Evolutionary conservation across 2,113 vertebrate genomes (phyloP), one percentile per base, ranked within the genome.

Genomic region (Struthio camelus): DNA sequence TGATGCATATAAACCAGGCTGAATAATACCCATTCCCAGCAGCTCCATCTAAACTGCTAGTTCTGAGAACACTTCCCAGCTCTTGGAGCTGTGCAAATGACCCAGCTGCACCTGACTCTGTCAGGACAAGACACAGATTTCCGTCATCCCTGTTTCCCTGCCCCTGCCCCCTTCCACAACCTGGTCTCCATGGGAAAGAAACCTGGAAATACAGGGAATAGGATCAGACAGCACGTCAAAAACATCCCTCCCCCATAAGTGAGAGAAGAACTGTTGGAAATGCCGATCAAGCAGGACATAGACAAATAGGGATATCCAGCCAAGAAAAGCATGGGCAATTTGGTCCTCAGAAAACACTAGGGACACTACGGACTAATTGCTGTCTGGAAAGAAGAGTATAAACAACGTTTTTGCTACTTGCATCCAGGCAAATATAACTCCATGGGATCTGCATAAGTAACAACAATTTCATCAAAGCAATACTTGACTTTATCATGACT

Each of bases 281-380:
- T 36, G 38, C 54, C 46, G 56, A 50, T 54, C n/a, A 56, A 84
- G 72, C 44, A 66, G 44, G 9, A 54, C 17, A 51, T 34, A 73
- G 78, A 44, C 44, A 61, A 38, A 23, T 27, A 25, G 0, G 1
- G 32, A 17, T 0, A 7, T 42, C 20, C 42, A 46, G 59, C 46
- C 66, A 61, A 53, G 66, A 46, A 59, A 84, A 66, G 53, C 65
- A 30, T 36, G 30, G 16, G 15, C 27, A 67, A 38, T 25, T 10
- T 1, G 6, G n/a, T 87, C 17, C 48, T 64, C 48, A 50, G 77
- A 91, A 75, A 54, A 73, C 54, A 30, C 7, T 9, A 59, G 22
- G 44, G 76, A 61, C 38, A 17, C 25, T 24, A 11, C 23, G n/a
- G 42, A 32, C 12, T 58, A 51, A 34, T 3, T 24, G 23, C 34